phyloP scores from a whole-genome alignment of 2,888 invertebrate genomes.

The Agonopterix subpropinquella region DNA sequence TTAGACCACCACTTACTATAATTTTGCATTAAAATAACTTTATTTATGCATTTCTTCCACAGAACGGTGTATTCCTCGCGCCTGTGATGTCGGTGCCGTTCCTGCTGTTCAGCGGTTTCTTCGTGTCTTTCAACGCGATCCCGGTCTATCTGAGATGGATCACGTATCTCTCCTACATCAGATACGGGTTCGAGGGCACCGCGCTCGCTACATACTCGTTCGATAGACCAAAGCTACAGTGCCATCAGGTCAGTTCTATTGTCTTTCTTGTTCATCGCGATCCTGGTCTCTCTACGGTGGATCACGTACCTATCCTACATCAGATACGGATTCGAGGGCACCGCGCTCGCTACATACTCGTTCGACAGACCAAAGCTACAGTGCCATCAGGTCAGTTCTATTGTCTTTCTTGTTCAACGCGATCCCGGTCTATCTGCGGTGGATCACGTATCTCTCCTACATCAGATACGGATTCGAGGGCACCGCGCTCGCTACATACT shows the following conservation, averaged over 20 bases:
- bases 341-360: conserved; percentile 93
- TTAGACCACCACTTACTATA: too few relatives aligned
- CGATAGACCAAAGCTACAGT: conserved; percentile 86
- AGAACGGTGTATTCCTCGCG: conserved; percentile 97
- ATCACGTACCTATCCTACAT: conserved; percentile 97
- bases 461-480: conserved; percentile 98
- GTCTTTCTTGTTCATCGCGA: conserved; percentile 83
- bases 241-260: conserved; percentile 76
- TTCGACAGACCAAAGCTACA: conserved; percentile 87
- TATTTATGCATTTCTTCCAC: conserved; percentile 11
- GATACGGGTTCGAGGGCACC: conserved; percentile 97
- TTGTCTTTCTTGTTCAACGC: conserved; percentile 81
- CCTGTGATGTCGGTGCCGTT: conserved; percentile 98
- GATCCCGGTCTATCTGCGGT: conserved; percentile 94
- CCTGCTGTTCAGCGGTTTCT: conserved; percentile 96
- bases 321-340: conserved; percentile 96
- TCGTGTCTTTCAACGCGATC: conserved; percentile 97
- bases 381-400: conserved; percentile 79
- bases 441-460: conserved; percentile 97
- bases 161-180: conserved; percentile 94
- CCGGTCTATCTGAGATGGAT: conserved; percentile 97
- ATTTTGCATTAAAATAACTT: not conserved
- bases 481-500: conserved; percentile 93
- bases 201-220: conserved; percentile 94
- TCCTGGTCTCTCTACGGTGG: conserved; percentile 96